A percentile compares a stretch with the other conserved stretches of the same genome.
Conservation (phyloP, 2,113 vertebrate species). For the Edolisoma coerulescens region DNA sequence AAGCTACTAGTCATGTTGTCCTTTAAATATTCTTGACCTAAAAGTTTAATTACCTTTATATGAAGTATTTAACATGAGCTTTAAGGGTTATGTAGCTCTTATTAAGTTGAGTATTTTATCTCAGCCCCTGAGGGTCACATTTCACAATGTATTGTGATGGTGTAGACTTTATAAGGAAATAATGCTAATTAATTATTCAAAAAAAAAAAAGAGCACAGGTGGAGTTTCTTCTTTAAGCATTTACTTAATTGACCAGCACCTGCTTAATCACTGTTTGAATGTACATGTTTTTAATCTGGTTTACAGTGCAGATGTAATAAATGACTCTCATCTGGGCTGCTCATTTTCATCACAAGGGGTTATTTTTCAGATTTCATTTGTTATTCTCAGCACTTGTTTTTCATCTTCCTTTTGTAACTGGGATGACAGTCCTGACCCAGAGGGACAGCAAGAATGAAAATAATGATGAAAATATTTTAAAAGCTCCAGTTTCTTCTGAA, state of each 20-base stretch:
- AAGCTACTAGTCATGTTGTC: not conserved
- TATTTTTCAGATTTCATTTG: not conserved
- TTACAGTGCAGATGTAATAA: not conserved
- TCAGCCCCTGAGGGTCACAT: fast-evolving
- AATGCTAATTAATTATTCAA: not conserved
- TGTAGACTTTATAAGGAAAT: not conserved
- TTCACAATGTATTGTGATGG: not conserved
- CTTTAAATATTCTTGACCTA: not conserved
- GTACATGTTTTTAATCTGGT: not conserved
- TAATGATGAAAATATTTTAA: not conserved
- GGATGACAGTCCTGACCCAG: not conserved
- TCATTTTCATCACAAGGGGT: not conserved
- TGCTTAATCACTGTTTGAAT: not conserved
- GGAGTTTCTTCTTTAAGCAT: not conserved
- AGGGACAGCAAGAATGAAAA: not conserved
- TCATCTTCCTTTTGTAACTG: not conserved
- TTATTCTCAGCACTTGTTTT: not conserved
- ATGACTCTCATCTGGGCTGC: not conserved
- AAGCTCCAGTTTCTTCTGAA: not conserved
- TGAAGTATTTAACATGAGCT: not conserved
- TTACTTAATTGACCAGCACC: not conserved
- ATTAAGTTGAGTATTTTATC: not conserved
- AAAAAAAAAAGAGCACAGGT: not conserved
- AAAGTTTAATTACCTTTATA: not conserved
- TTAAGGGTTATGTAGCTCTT: not conserved